phyloP scores from a whole-genome alignment of 2,113 vertebrate species.

The Martes martes region DNA sequence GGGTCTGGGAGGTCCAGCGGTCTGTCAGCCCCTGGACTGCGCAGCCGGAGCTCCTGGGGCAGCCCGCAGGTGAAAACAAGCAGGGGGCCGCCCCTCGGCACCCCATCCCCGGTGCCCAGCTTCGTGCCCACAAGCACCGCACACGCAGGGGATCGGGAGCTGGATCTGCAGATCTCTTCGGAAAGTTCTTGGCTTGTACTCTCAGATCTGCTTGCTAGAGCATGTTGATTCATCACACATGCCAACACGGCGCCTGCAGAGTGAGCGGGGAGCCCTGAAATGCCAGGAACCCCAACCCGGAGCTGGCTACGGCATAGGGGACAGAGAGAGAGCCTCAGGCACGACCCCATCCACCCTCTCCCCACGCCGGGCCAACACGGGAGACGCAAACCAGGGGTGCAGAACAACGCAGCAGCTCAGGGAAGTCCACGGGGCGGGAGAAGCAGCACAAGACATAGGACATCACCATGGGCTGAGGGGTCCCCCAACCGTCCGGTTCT shows the following conservation, averaged over 20 bases:
- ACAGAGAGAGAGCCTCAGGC: background rate
- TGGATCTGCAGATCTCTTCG: background rate
- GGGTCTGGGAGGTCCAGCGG: background rate
- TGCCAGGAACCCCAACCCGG: background rate
- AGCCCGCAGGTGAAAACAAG: background rate
- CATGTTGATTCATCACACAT: background rate
- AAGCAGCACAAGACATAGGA: fast-evolving
- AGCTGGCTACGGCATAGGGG: fast-evolving
- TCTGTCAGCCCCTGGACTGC: background rate
- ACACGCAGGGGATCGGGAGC: fast-evolving
- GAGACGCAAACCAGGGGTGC: background rate
- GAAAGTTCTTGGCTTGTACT: background rate
- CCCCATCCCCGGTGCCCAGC: background rate
- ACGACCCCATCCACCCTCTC: background rate
- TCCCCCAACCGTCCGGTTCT: fast-evolving
- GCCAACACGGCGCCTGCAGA: fast-evolving
- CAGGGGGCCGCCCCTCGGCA: background rate
- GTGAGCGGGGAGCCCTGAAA: background rate
- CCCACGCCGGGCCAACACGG: background rate
- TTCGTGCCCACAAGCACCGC: background rate
- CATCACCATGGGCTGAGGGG: background rate
- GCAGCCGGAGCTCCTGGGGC: background rate
- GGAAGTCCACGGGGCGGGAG: background rate
- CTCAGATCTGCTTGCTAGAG: background rate
- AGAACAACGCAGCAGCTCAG: too few species aligned